Base-by-base conservation (phyloP, 2,797 vertebrate species). In the Scleropages formosus region DNA sequence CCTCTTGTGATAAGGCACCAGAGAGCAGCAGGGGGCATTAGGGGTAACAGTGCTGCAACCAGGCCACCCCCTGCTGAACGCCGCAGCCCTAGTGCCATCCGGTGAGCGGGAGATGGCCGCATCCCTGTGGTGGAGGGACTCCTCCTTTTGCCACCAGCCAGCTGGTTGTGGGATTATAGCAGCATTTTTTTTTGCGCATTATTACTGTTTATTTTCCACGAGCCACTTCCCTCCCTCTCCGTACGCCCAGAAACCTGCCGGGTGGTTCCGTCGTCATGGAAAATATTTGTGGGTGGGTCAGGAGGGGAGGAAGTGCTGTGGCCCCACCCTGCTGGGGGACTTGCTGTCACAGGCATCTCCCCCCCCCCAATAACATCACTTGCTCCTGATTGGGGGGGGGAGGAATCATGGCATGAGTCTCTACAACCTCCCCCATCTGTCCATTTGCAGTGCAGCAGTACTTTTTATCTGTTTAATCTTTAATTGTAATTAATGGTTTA, bases 201-300 rank as follows among this genome's bases (percentile, higher is more conserved):
- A 9, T 4, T 49, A 10, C 59, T 73, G 67, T 61, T 26, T 12
- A 60, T 31, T 61, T 72, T 73, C 44, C 47, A 44, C 22, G 18
- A 44, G 67, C 69, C 66, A 26, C 4, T 16, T 46, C 26, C 63
- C 74, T 20, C 44, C 63, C 22, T 31, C 67, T 56, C 63, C 15
- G 53, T 44, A 46, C 44, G 20, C 31, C 39, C 74, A 72, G 53
- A 75, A 78, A 56, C 61, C 74, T 74, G 66, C 79, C 20, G 53
- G 70, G 74, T 73, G 67, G 53, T 31, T 63, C 51, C 65, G 24
- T 71, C 80, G 75, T 87, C 77, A 81, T 78, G 79, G 85, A 85
- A 85, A 82, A 26, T 61, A 66, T 75, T 31, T 64, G 82, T 0
- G 0, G 79, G 80, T 72, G 64, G 70, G 51, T 13, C 26, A 26